Conservation (phyloP, 2,113 vertebrate genomes). For the Toxostoma redivivum region DNA sequence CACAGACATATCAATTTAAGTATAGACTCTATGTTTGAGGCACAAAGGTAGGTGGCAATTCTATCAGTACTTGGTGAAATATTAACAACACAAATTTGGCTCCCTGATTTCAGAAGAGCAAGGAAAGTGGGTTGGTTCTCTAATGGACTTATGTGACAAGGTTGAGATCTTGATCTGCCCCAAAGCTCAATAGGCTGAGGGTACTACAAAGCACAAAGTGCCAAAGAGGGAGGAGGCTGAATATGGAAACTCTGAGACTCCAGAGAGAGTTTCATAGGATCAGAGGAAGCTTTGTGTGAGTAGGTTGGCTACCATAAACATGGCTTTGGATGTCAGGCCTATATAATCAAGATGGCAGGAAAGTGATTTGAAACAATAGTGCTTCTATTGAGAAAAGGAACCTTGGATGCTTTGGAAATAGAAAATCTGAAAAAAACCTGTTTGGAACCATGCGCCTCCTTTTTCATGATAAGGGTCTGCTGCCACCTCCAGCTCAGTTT, state of each 20-base stretch:
- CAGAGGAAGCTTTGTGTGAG: background rate
- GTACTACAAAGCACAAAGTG: background rate
- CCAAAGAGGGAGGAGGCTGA: background rate
- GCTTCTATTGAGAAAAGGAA: background rate
- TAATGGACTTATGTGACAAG: background rate
- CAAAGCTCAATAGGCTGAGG: background rate
- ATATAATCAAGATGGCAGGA: background rate
- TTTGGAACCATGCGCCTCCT: background rate
- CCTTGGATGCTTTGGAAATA: background rate
- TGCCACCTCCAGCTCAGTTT: constrained; percentile 50
- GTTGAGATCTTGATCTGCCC: background rate
- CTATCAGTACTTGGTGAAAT: background rate
- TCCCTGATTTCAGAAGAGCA: background rate
- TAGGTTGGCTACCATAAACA: accelerated
- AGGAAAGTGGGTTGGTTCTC: background rate
- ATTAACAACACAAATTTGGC: background rate
- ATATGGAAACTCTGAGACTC: background rate
- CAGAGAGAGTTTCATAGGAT: background rate
- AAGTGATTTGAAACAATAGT: background rate
- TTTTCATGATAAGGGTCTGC: constrained; percentile 30
- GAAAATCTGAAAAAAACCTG: background rate
- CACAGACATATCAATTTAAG: background rate
- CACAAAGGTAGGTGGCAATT: background rate
- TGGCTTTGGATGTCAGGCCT: background rate
- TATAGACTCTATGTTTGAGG: background rate